Base-by-base conservation (phyloP, 2,888 invertebrate species). In the Aleiodes testaceus region DNA sequence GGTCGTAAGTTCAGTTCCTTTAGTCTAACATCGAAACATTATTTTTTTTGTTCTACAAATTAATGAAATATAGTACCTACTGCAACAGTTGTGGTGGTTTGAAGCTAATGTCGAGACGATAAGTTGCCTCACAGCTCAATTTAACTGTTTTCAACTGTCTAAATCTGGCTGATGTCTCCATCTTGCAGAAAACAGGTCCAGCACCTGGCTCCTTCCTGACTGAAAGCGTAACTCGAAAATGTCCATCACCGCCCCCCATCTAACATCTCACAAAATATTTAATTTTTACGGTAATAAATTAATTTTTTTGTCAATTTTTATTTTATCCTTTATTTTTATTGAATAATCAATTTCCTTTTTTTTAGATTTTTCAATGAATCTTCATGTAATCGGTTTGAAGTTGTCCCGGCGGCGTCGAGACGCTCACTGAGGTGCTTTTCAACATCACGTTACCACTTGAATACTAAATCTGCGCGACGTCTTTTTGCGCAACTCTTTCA, bases 91-190 rank as follows among this genome's bases (percentile, higher is more conserved):
- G 87, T 5, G 90, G 89, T 49, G 91, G 91, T 73, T 89, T 89
- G 82, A 90, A 89, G 77, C 88, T 89, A 76, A 91, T 85, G 79
- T 89, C 89, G 73, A 91, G 82, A 36, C 88, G 85, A 82, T 91
- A 91, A 26, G 87, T 88, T 3, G 89, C 87, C 74, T 90, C 89
- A 71, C 88, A 88, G 81, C 89, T 89, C 49, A 91, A 81, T 79
- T 91, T 91, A 72, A 91, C 88, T 9, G 91, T 91, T 78, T 89
- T 88, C 64, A 89, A 86, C 74, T 89, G 88, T n/a, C 89, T 88
- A 80, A 91, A 91, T 70, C 90, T 86, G 72, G 89, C 88, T 22
- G 86, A 84, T 16, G 90, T 90, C 80, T 91, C 91, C 85, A 90
- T 89, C 80, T 91, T 91, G 82, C 89, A 90, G 80, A 88, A 90